Conservation (phyloP, 1,140 invertebrate species). For the Hylaeus volcanicus region DNA sequence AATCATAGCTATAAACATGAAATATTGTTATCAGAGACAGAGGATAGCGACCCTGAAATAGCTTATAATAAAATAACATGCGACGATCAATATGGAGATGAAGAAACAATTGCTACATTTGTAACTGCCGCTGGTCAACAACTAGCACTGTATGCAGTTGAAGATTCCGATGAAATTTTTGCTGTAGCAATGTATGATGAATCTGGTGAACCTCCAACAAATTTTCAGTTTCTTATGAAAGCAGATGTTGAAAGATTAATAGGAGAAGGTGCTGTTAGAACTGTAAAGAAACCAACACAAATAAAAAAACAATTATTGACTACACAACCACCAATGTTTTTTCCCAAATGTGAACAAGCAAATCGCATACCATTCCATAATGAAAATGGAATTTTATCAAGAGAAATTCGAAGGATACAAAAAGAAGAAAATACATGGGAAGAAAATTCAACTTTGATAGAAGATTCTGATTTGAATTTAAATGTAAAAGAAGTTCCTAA, state of each 20-base stretch:
- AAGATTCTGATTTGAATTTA: slow-evolving; percentile 15
- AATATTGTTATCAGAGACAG: slow-evolving; percentile 8
- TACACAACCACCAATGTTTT: slow-evolving; percentile 58
- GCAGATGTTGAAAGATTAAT: slow-evolving; percentile 78
- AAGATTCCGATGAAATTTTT: slow-evolving; percentile 78
- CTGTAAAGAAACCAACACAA: slow-evolving; percentile 76
- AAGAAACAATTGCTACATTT: slow-evolving; percentile 79
- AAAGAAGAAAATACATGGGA: slow-evolving; percentile 1
- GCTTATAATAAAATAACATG: slow-evolving; percentile 3
- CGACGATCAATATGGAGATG: slow-evolving; percentile 63
- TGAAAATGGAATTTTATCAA: slow-evolving; percentile 11
- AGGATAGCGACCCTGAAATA: slow-evolving; percentile 26
- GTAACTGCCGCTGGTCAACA: slow-evolving; percentile 76
- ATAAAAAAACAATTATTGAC: slow-evolving; percentile 71
- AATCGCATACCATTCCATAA: slow-evolving; percentile 1
- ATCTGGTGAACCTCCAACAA: slow-evolving; percentile 75
- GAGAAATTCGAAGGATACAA: not conserved
- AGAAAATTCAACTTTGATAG: slow-evolving; percentile 6
- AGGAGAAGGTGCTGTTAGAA: slow-evolving; percentile 78
- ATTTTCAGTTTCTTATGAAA: slow-evolving; percentile 78
- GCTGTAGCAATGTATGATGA: slow-evolving; percentile 79
- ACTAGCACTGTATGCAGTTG: slow-evolving; percentile 78
- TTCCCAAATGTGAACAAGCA: slow-evolving; percentile 30
- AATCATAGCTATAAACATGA: slow-evolving; percentile 10
- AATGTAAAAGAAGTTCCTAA: slow-evolving; percentile 31